A percentile compares a stretch with the other conserved stretches of the same genome.
These are phyloP conservation scores for Coreoperca whiteheadi DNA, from an alignment of 2,113 vertebrate genomes.

Conservation along the genomic window DNA sequence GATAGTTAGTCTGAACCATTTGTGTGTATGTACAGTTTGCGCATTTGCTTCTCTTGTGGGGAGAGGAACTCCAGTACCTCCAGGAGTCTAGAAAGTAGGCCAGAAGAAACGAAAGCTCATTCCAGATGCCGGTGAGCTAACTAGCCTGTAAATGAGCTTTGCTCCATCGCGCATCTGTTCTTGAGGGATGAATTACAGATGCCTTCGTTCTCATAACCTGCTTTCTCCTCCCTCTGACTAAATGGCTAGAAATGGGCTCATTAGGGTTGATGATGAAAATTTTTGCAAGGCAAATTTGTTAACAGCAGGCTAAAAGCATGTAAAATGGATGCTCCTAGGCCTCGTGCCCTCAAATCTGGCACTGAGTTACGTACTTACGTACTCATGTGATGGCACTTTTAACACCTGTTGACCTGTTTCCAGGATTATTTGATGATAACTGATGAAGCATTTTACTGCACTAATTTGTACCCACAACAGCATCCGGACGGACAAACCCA, in stretches of 20 bases:
- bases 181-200: conserved; percentile 67
- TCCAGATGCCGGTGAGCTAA: conserved; percentile 64
- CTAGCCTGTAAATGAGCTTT: conserved; percentile 67
- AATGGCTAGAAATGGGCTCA: conserved; percentile 47
- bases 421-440: neutral
- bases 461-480: conserved; percentile 16
- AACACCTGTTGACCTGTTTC: conserved; percentile 16
- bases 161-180: conserved; percentile 55
- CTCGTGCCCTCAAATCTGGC: neutral
- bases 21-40: neutral
- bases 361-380: neutral
- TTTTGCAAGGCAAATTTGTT: conserved; percentile 50
- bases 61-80: conserved; percentile 24
- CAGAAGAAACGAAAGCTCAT: conserved; percentile 53
- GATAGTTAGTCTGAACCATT: conserved; percentile 2
- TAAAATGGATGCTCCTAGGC: neutral
- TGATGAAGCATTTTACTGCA: conserved; percentile 12
- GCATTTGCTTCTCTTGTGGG: neutral
- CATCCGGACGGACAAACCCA: conserved; percentile 1
- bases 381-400: neutral
- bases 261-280: conserved; percentile 24
- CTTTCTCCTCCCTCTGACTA: conserved; percentile 60
- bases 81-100: conserved; percentile 63
- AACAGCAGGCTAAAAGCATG: conserved; percentile 14
- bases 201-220: conserved; percentile 57